Evolutionary conservation across 1,140 invertebrate species (phyloP).

Genomic region (Danaus plexippus): DNA sequence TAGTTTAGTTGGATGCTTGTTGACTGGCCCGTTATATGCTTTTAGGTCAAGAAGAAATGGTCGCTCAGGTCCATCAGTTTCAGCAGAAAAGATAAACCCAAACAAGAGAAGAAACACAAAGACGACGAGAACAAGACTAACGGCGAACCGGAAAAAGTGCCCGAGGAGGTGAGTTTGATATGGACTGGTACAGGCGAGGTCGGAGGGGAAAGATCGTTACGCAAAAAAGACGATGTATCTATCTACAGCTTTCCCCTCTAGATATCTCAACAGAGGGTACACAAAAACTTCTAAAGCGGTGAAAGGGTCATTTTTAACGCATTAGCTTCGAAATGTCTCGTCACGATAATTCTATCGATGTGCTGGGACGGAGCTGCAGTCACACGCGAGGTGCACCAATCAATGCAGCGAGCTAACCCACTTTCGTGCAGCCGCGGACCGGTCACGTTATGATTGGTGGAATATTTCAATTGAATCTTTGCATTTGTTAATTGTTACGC

Average conservation of each 20-base stretch:
- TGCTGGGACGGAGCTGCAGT: neutral
- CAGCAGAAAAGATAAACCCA: constrained; percentile 87
- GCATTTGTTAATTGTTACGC: constrained; percentile 23
- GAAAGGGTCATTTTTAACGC: too few relatives aligned
- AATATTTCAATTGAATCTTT: constrained; percentile 23
- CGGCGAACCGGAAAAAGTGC: constrained; percentile 69
- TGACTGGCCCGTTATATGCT: too few relatives aligned
- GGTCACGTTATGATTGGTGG: constrained; percentile 20
- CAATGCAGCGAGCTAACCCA: constrained; percentile 25
- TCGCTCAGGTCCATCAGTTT: constrained; percentile 88
- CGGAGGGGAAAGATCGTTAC: too few relatives aligned
- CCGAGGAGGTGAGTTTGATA: constrained; percentile 64
- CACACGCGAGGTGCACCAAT: constrained; percentile 1
- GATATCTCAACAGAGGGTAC: too few relatives aligned
- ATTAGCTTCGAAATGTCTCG: too few relatives aligned
- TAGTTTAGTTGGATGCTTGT: too few relatives aligned
- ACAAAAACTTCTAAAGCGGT: too few relatives aligned
- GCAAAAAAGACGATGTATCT: too few relatives aligned
- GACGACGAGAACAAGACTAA: constrained; percentile 68
- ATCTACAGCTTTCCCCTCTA: too few relatives aligned
- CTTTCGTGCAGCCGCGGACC: constrained; percentile 29
- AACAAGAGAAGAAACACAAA: constrained; percentile 78
- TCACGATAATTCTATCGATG: too few relatives aligned
- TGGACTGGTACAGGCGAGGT: too few relatives aligned
- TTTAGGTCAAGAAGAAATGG: constrained; percentile 85